Base-by-base conservation (phyloP, 2,888 invertebrate species). In the Pollenia griseotomentosa region DNA sequence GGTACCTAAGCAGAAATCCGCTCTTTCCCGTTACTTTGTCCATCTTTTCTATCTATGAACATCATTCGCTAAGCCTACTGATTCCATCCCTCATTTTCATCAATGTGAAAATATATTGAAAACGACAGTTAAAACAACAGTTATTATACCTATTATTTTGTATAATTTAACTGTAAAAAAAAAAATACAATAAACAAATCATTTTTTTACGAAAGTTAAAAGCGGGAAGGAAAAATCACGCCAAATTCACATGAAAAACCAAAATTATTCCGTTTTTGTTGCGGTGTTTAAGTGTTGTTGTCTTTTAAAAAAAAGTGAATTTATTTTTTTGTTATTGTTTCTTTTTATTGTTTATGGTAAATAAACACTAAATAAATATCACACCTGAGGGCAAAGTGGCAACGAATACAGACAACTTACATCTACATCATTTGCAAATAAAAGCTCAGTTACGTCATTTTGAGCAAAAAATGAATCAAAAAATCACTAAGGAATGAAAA, bases 311-410 rank as follows among this genome's bases (percentile, higher is more conserved):
- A 74, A 83, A 86, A 86, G 82, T 83, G 81, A 81, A 73, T 81
- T 85, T 33, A 63, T 77, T 55, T 63, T 59, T 66, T 65, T 42
- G 57, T 74, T 74, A n/a, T 16, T 74, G 19, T 73, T 66, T 33
- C 33, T 33, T 59, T 23, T 65, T 14, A 16, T 68, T 51, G 53
- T 71, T 63, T 70, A 70, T 66, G 75, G 68, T 78, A 78, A 86
- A 84, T 84, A 84, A 83, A 84, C 75, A 83, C 80, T 73, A 77
- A 65, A 81, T 73, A 87, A 87, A 83, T 87, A 84, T 90, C 90
- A 91, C 91, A 92, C 91, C 92, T 91, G 91, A 91, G 92, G 91
- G 89, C 91, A 90, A 71, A 86, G 89, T 90, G 89, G 90, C 91
- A 88, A 89, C 42, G 33, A 81, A 55, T 19, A 53, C 33, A 55